A percentile compares a stretch with the other conserved stretches of the same genome.
Conservation (phyloP, 2,888 invertebrate species). For the Lasioglossum leucozonium region DNA sequence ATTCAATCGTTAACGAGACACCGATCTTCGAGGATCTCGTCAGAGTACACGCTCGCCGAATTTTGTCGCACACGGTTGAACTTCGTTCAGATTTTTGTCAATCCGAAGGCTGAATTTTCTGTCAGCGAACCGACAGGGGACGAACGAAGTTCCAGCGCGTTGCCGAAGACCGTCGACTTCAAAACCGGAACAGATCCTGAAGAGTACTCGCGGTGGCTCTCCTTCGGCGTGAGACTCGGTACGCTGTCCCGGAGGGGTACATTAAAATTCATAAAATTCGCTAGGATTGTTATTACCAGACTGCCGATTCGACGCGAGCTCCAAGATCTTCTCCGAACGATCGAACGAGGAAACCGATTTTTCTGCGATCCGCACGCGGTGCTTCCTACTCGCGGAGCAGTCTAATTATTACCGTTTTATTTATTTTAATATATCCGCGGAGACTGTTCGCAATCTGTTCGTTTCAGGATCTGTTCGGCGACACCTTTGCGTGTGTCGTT, state of each 20-base stretch:
- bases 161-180: no score
- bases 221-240: no score
- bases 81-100: no score
- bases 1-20: background rate
- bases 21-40: background rate
- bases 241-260: background rate
- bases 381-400: background rate
- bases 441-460: background rate
- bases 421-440: background rate
- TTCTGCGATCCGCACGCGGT: no score
- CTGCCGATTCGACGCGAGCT: background rate
- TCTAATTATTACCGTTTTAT: background rate
- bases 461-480: background rate
- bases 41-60: background rate
- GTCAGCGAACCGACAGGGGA: background rate
- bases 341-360: background rate
- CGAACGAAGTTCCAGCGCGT: background rate
- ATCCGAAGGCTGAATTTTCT: no score
- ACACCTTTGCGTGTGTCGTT: background rate
- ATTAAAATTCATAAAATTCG: background rate
- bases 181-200: background rate
- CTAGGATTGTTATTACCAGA: background rate
- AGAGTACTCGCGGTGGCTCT: no score
- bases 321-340: background rate
- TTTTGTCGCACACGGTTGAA: background rate